A percentile compares a stretch with the other conserved stretches of the same genome.
These are phyloP conservation scores for Actinostola sp. DNA, from an alignment of 92 coral and sea anemone species.

Conservation along the genomic window DNA sequence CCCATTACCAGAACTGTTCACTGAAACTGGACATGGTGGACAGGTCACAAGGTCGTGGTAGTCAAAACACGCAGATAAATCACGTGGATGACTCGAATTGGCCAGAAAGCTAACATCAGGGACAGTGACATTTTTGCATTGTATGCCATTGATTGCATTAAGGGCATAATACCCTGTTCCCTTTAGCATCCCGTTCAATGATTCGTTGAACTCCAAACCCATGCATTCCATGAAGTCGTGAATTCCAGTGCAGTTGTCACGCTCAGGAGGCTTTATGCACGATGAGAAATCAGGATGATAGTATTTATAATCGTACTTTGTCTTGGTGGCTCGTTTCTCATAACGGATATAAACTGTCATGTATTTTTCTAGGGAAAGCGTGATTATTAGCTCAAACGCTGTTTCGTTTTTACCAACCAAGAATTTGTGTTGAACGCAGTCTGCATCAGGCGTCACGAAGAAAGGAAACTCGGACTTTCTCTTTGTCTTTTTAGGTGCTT, in stretches of 20 bases:
- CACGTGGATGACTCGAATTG: conserved; percentile 12
- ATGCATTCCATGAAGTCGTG: conserved; percentile 54
- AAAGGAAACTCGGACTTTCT: background rate
- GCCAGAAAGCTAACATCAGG: conserved; percentile 23
- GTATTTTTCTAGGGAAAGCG: conserved; percentile 33
- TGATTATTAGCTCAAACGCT: conserved; percentile 50
- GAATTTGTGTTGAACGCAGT: conserved; percentile 43
- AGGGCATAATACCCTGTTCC: too few species aligned
- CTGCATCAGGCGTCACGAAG: conserved; percentile 46
- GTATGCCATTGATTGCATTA: too few species aligned
- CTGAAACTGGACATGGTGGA: background rate
- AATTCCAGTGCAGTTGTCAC: conserved; percentile 64
- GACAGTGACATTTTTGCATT: conserved; percentile 3
- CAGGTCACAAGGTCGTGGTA: conserved; percentile 24
- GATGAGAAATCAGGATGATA: conserved; percentile 70
- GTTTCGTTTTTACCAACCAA: conserved; percentile 42
- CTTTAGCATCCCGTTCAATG: background rate
- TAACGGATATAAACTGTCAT: conserved; percentile 54
- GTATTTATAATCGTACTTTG: conserved; percentile 40
- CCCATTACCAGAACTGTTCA: background rate
- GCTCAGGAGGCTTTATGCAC: conserved; percentile 52
- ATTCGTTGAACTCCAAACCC: conserved; percentile 8
- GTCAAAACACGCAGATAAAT: background rate
- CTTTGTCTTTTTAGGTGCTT: background rate
- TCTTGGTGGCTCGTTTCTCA: conserved; percentile 51